phyloP scores from a whole-genome alignment of 2,888 invertebrate genomes.

The Odiellus spinosus region DNA sequence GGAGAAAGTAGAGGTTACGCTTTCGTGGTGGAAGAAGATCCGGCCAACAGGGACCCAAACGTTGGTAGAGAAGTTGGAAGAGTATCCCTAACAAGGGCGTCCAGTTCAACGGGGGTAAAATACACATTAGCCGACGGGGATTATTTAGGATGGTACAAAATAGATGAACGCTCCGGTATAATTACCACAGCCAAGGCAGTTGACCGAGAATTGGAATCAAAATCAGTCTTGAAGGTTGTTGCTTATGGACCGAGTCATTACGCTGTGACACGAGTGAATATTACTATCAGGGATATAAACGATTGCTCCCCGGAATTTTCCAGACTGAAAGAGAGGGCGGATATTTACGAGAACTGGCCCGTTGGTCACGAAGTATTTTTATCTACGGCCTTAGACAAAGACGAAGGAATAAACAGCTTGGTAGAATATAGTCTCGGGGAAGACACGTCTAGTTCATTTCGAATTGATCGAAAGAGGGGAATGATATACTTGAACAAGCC shows the following conservation, averaged over 20 bases:
- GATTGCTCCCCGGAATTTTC: slow-evolving; percentile 71
- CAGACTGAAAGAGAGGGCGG: slow-evolving; percentile 36
- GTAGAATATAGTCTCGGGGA: slow-evolving; percentile 63
- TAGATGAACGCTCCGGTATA: slow-evolving; percentile 71
- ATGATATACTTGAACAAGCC: slow-evolving; percentile 73
- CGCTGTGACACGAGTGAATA: slow-evolving; percentile 59
- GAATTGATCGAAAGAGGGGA: slow-evolving; percentile 69
- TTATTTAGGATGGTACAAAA: slow-evolving; percentile 54
- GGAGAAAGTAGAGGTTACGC: slow-evolving; percentile 15
- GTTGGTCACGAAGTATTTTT: slow-evolving; percentile 84
- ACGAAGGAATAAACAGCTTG: slow-evolving; percentile 73
- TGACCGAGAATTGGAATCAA: slow-evolving; percentile 60
- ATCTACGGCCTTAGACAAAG: slow-evolving; percentile 69
- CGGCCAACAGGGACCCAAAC: slow-evolving; percentile 26
- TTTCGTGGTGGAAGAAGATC: slow-evolving; percentile 21
- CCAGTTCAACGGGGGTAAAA: slow-evolving; percentile 40
- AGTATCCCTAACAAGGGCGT: slow-evolving; percentile 35
- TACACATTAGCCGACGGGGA: slow-evolving; percentile 71
- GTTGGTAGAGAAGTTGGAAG: slow-evolving; percentile 59
- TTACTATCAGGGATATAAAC: slow-evolving; percentile 70
- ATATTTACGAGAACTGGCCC: slow-evolving; percentile 71
- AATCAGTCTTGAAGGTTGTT: slow-evolving; percentile 60
- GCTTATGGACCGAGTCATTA: slow-evolving; percentile 59
- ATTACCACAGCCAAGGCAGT: slow-evolving; percentile 64
- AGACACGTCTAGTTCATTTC: slow-evolving; percentile 63